phyloP scores from a whole-genome alignment of 2,888 invertebrate species.

The Drosophila nigritarsus region DNA sequence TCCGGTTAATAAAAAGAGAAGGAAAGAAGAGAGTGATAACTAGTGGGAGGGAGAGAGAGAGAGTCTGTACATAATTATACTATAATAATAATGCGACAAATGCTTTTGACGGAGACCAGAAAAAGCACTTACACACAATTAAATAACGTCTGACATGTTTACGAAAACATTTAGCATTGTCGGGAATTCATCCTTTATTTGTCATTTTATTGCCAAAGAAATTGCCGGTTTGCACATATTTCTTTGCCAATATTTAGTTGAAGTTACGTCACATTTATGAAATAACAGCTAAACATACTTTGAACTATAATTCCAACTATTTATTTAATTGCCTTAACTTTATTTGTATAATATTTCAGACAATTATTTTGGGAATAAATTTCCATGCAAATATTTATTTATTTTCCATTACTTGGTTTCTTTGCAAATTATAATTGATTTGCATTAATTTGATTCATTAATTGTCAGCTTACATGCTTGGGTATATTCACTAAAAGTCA shows the following conservation, averaged over 20 bases:
- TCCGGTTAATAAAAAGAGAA: slow-evolving; percentile 11
- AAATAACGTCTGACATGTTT: neutral
- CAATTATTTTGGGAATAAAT: slow-evolving; percentile 2
- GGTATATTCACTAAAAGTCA: neutral
- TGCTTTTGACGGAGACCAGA: slow-evolving; percentile 3
- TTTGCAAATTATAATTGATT: neutral
- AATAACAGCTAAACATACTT: neutral
- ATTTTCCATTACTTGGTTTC: neutral
- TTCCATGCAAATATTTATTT: neutral
- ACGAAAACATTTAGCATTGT: neutral
- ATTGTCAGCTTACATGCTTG: neutral
- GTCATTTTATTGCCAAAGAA: neutral
- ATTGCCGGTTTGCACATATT: neutral
- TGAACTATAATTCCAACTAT: neutral
- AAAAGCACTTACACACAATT: neutral
- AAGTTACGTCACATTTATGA: neutral
- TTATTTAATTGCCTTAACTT: neutral
- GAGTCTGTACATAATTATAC: slow-evolving; percentile 15
- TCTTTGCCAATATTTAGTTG: neutral
- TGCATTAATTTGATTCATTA: neutral
- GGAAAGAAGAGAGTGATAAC: neutral
- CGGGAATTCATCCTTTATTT: neutral
- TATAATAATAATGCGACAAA: slow-evolving; percentile 27
- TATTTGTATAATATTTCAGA: neutral
- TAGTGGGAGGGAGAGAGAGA: slow-evolving; percentile 4